Evolutionary conservation across 2,113 vertebrate genomes (phyloP), one percentile per base, ranked within the genome.

Genomic region (Naja naja): DNA sequence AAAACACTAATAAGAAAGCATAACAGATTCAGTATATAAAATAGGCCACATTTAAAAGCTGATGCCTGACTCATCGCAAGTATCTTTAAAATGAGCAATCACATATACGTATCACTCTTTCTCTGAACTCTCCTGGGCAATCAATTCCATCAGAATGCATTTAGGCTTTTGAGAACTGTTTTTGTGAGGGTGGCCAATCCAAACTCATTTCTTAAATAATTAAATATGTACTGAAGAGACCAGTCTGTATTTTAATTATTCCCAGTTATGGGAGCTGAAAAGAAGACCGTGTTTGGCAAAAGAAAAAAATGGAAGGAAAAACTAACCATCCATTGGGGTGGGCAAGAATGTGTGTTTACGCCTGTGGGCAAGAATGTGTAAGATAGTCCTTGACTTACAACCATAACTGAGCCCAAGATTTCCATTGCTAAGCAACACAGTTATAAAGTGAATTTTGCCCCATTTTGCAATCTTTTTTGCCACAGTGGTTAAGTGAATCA

Each of bases 1-100:
- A 94, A 94, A 94, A 49, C 9, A 90, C 27, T 94, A 53, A 87
- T 85, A 92, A 1, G 5, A 94, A 95, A 92, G 85, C 2, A 94
- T 34, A 9, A 94, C 58, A 74, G 23, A 93, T 94, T 55, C 45
- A 74, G 16, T 3, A 91, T 94, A 87, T 53, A 86, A 5, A 89
- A 94, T 74, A 93, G 18, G 22, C 25, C 52, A n/a, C 25, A 20
- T 58, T 18, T n/a, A 86, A 85, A 0, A 92, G 25, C 20, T 74
- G n/a, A 91, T 45, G 18, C 8, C 10, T 92, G 91, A 49, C 5
- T 85, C 52, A 45, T 16, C 27, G 22, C 53, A 27, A 55, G 5
- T 20, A 49, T 27, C 27, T 91, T 91, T 87, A 47, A 91, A 91
- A 87, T 49, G 14, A 58, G 54, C 18, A 49, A 55, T 18, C 54